phyloP scores from a whole-genome alignment of 2,888 invertebrate species.

The Microdon myrmicae region DNA sequence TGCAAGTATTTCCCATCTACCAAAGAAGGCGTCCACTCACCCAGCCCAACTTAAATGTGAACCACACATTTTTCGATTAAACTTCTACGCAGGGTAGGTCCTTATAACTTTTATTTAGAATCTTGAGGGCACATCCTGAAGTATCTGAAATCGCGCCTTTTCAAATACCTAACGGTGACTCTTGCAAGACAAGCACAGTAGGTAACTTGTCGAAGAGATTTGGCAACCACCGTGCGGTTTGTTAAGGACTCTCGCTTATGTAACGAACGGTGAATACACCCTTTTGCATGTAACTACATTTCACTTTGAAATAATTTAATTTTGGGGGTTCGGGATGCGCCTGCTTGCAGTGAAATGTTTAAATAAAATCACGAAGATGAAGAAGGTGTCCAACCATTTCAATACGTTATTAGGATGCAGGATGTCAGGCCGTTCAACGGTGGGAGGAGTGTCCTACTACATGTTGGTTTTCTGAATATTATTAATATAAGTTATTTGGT shows the following conservation, averaged over 20 bases:
- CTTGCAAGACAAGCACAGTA: conserved; percentile 22
- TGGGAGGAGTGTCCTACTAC: no score
- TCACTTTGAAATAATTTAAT: conserved; percentile 40
- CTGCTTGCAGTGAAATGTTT: no score
- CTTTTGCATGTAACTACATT: conserved; percentile 17
- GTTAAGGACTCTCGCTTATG: conserved; percentile 32
- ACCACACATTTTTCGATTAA: conserved; percentile 48
- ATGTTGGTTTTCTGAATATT: no score
- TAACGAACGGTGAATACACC: conserved; percentile 21
- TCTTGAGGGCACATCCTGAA: conserved; percentile 31
- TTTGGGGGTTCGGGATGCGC: no score
- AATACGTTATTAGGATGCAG: no score
- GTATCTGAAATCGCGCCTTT: conserved; percentile 16
- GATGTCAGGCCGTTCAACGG: no score
- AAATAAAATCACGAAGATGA: no score
- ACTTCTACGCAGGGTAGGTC: conserved; percentile 32
- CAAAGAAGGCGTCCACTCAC: conserved; percentile 20
- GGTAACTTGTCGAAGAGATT: conserved; percentile 31
- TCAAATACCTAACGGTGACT: conserved; percentile 11
- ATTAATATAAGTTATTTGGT: no score
- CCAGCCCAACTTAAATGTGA: conserved; percentile 40
- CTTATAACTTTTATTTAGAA: conserved; percentile 19
- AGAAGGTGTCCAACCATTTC: no score
- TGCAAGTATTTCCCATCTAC: conserved; percentile 31
- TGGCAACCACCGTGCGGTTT: conserved; percentile 32